phyloP scores from a whole-genome alignment of 2,797 vertebrate species.

The Macroramphosus scolopax region DNA sequence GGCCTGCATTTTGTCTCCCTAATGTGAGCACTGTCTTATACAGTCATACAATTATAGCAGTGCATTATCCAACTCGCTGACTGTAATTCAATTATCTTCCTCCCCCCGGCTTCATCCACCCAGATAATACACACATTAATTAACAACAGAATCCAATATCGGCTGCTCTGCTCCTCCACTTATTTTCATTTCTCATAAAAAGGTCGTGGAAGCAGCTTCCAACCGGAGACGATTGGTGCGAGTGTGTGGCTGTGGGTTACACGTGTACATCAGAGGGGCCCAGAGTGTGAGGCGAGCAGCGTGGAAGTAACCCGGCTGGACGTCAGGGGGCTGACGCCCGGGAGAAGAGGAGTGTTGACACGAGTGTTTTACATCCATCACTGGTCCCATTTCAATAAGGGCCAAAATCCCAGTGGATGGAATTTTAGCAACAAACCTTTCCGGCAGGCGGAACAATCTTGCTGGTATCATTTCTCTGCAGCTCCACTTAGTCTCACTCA shows the following conservation, averaged over 20 bases:
- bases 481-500: too few species aligned
- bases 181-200: slow-evolving; percentile 77
- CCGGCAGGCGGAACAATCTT: too few species aligned
- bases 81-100: slow-evolving; percentile 79
- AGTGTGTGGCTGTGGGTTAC: slow-evolving; percentile 66
- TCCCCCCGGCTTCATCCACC: slow-evolving; percentile 69
- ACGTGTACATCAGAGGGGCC: slow-evolving; percentile 40
- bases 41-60: slow-evolving; percentile 76
- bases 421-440: slow-evolving; percentile 5
- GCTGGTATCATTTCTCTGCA: too few species aligned
- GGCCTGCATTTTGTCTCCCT: slow-evolving; percentile 58
- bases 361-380: slow-evolving; percentile 40
- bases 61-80: slow-evolving; percentile 74
- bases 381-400: slow-evolving; percentile 19
- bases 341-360: slow-evolving; percentile 28
- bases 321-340: too few species aligned
- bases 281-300: slow-evolving; percentile 9
- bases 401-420: slow-evolving; percentile 1
- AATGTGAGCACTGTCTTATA: slow-evolving; percentile 63
- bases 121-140: slow-evolving; percentile 80
- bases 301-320: slow-evolving; percentile 20
- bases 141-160: slow-evolving; percentile 80
- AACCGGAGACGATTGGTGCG: slow-evolving; percentile 65
- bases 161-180: slow-evolving; percentile 70
- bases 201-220: slow-evolving; percentile 73